These are phyloP conservation scores for Aphelinus certus DNA, from an alignment of 1,140 invertebrate genomes.

Conservation along the genomic window DNA sequence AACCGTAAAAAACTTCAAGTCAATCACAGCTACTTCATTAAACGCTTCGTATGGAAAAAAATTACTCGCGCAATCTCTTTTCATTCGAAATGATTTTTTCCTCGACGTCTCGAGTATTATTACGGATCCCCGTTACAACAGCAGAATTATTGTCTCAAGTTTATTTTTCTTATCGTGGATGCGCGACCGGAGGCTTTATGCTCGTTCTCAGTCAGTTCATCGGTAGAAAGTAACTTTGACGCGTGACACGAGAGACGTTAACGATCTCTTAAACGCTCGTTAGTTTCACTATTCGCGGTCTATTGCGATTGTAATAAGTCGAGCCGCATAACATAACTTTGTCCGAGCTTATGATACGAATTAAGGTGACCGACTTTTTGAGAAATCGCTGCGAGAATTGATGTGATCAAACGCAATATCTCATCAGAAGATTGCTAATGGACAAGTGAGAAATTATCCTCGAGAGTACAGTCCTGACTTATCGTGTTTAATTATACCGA, in stretches of 20 bases:
- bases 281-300: background rate
- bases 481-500: too few relatives aligned
- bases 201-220: background rate
- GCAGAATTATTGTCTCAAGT: background rate
- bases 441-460: too few relatives aligned
- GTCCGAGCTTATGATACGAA: background rate
- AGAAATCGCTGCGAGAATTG: background rate
- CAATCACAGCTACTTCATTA: too few relatives aligned
- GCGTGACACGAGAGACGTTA: slow-evolving; percentile 5
- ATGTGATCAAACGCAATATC: too few relatives aligned
- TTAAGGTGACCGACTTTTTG: slow-evolving; percentile 5
- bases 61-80: too few relatives aligned
- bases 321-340: background rate
- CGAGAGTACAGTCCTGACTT: too few relatives aligned
- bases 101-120: background rate
- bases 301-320: slow-evolving; percentile 1
- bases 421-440: too few relatives aligned
- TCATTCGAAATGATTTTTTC: background rate
- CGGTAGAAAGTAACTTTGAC: too few relatives aligned
- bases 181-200: background rate
- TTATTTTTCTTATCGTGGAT: background rate
- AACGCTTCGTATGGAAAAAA: too few relatives aligned
- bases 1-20: too few relatives aligned
- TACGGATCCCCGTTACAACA: background rate
- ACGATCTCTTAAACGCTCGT: slow-evolving; percentile 26